Conservation (phyloP, 2,113 vertebrate genomes). For the Callopanchax toddi region DNA sequence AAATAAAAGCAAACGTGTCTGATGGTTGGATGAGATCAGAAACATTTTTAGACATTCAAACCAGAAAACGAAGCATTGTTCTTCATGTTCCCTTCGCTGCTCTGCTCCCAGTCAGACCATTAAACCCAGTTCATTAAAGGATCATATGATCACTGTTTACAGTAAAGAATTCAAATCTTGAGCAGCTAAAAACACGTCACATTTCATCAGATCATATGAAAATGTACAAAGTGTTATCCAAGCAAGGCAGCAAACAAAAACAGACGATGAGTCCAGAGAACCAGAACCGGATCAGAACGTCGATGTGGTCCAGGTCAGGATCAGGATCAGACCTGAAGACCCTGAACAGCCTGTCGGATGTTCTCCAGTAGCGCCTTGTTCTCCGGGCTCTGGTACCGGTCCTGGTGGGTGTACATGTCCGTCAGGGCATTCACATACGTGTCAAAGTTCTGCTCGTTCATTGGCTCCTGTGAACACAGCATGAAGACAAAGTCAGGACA, state of each 20-base stretch:
- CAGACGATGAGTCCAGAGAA: slow-evolving; percentile 63
- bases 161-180: slow-evolving; percentile 94
- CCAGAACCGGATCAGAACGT: slow-evolving; percentile 49
- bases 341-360: slow-evolving; percentile 99
- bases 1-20: slow-evolving; percentile 53
- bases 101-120: slow-evolving; percentile 49
- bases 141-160: slow-evolving; percentile 82
- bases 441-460: slow-evolving; percentile 99
- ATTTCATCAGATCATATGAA: slow-evolving; percentile 97
- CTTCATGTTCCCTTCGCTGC: slow-evolving; percentile 64
- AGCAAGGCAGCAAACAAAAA: slow-evolving; percentile 86
- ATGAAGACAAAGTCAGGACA: slow-evolving; percentile 24
- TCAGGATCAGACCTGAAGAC: slow-evolving; percentile 88
- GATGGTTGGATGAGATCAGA: slow-evolving; percentile 78
- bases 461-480: slow-evolving; percentile 89
- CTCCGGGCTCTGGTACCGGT: slow-evolving; percentile 99
- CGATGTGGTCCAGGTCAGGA: slow-evolving; percentile 47
- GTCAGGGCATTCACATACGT: slow-evolving; percentile 99
- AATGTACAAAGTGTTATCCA: slow-evolving; percentile 97
- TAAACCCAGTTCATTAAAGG: slow-evolving; percentile 52
- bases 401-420: slow-evolving; percentile 99
- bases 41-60: slow-evolving; percentile 77
- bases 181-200: slow-evolving; percentile 98
- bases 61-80: slow-evolving; percentile 70
- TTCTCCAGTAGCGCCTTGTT: slow-evolving; percentile 99